A percentile compares a stretch with the other conserved stretches of the same genome.
Evolutionary conservation across 2,797 vertebrate genomes (phyloP).

Genomic region (Alca torda): DNA sequence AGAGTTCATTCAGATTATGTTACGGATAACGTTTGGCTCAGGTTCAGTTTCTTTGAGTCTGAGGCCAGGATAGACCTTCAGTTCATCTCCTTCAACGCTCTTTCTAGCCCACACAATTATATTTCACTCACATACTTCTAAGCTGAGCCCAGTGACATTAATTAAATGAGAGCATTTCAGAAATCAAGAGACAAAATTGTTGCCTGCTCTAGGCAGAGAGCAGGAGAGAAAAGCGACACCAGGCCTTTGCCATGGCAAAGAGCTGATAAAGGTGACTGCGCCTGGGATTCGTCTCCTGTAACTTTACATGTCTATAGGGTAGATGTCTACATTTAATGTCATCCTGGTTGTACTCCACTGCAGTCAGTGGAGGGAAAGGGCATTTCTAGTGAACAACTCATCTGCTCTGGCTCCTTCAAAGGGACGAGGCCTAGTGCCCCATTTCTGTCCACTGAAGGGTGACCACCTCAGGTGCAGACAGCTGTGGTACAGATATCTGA

Average conservation of each 20-base stretch:
- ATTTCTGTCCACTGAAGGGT: neutral
- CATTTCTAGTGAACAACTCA: neutral
- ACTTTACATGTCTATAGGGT: constrained; percentile 12
- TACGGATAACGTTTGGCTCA: constrained; percentile 36
- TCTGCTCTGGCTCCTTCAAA: neutral
- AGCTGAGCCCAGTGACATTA: constrained; percentile 31
- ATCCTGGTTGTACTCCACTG: fast-evolving
- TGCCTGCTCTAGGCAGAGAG: constrained; percentile 28
- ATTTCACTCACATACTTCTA: constrained; percentile 45
- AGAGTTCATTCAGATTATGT: constrained; percentile 12
- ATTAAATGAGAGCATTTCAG: constrained; percentile 57
- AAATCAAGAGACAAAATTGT: constrained; percentile 23
- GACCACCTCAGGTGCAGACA: neutral
- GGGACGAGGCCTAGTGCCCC: neutral
- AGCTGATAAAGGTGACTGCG: neutral
- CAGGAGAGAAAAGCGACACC: neutral
- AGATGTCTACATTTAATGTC: constrained; percentile 13
- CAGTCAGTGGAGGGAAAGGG: neutral
- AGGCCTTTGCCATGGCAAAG: neutral
- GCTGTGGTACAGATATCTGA: neutral
- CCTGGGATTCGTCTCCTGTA: constrained; percentile 25
- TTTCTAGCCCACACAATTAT: constrained; percentile 31
- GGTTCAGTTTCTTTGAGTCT: constrained; percentile 13
- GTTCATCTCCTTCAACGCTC: neutral
- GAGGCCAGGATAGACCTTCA: neutral